Evolutionary conservation across 2,797 vertebrate genomes (phyloP).

Genomic region (Sebastes aleutianus): DNA sequence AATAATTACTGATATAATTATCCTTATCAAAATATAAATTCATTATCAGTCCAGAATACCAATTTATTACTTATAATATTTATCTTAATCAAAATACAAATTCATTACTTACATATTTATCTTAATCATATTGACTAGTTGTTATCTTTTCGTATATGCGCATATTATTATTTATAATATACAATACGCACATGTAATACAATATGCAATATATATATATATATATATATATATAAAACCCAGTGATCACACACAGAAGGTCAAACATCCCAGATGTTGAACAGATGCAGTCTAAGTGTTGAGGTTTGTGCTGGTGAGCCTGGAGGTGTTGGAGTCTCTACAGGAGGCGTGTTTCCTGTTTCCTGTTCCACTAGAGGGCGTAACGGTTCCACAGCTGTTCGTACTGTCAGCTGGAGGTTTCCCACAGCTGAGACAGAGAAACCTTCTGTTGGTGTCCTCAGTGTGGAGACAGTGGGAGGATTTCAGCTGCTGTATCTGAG

Average conservation of each 20-base stretch:
- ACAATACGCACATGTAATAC: no score
- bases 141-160: no score
- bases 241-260: not conserved
- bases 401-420: not conserved
- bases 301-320: not conserved
- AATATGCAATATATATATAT: no score
- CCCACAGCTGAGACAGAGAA: not conserved
- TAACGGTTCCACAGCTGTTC: not conserved
- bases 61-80: no score
- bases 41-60: no score
- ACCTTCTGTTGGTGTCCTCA: not conserved
- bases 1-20: no score
- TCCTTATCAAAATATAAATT: no score
- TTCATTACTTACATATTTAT: no score
- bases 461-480: not conserved
- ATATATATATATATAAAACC: not conserved
- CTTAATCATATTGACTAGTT: no score
- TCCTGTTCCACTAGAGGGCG: conserved; percentile 49
- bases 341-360: no score
- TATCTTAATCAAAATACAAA: no score
- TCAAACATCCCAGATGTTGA: not conserved
- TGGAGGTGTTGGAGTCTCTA: not conserved
- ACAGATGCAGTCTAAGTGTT: not conserved
- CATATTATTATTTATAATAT: no score
- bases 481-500: not conserved